Evolutionary conservation across 2,888 invertebrate species (phyloP).

Genomic region (Prosapia bicincta): DNA sequence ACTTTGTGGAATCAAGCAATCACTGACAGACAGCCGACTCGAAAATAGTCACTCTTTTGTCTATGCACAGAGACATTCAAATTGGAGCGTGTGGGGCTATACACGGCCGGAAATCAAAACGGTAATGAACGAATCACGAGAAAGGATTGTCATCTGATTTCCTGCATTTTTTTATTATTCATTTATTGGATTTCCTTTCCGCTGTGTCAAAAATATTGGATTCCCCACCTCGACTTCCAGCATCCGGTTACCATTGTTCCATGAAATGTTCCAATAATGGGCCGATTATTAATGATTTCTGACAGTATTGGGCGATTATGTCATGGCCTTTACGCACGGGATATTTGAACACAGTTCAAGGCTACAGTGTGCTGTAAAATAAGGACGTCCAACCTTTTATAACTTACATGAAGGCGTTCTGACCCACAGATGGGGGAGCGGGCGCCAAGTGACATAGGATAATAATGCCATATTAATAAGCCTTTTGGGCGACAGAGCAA

Average conservation of each 20-base stretch:
- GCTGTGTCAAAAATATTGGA: not conserved
- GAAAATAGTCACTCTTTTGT: not conserved
- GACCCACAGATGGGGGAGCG: too few relatives aligned
- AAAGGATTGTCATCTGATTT: slow-evolving; percentile 26
- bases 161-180: slow-evolving; percentile 8
- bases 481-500: too few relatives aligned
- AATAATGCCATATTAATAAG: too few relatives aligned
- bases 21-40: not conserved
- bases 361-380: too few relatives aligned
- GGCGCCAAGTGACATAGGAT: too few relatives aligned
- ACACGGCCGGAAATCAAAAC: slow-evolving; percentile 16
- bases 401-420: too few relatives aligned
- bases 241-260: not conserved
- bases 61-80: not conserved
- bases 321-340: not conserved
- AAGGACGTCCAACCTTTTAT: too few relatives aligned
- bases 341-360: too few relatives aligned
- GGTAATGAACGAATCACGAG: slow-evolving; percentile 23
- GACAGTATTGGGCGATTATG: not conserved
- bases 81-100: not conserved
- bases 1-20: not conserved
- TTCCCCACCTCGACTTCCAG: not conserved
- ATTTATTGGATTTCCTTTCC: slow-evolving; percentile 4
- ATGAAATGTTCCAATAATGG: not conserved
- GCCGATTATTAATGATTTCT: not conserved